Evolutionary conservation across 1,140 invertebrate species (phyloP), one percentile per base, ranked within the genome.

Genomic region (Eupeodes corollae): DNA sequence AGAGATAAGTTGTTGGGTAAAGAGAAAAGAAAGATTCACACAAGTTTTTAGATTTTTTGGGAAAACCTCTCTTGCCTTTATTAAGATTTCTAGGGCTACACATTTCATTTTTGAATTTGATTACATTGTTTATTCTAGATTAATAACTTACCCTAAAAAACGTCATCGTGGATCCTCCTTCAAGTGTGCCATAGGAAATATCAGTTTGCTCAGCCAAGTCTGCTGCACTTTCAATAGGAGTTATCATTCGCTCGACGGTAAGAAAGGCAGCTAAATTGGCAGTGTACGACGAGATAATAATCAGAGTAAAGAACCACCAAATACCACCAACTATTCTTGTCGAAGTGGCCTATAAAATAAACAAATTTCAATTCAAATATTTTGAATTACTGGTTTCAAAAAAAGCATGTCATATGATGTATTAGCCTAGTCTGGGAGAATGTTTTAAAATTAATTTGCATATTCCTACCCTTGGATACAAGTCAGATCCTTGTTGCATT

Each of bases 281-380:
- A 0, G 92, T 97, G 62, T 97, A 97, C 0, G 89, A 93, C 0
- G 89, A 87, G 12, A 91, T 89, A 76, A 96, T 91, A 52, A 96
- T 96, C 0, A 96, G 71, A 0, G 86, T 87, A 61, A 94, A 96
- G 58, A 94, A 92, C 83, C 88, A 93, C 91, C 92, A 96, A 71
- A 94, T 94, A 26, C 88, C 88, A 18, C 90, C 89, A 2, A 96
- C 88, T 53, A 95, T 90, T 46, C 92, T 73, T 5, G 92, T 95
- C 1, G 90, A 94, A 2, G 90, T 86, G 3, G 91, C 91, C 82
- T 90, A 69, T 47, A 26, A 26, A n/a, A n/a, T n/a, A n/a, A n/a
- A n/a, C n/a, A n/a, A n/a, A n/a, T n/a, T n/a, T n/a, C n/a, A n/a
- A n/a, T n/a, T n/a, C n/a, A n/a, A n/a, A n/a, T n/a, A n/a, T n/a